Percentiles rank a stretch among this genome's conserved stretches.
Conservation (phyloP, 1,140 invertebrate genomes). For the Atta cephalotes region DNA sequence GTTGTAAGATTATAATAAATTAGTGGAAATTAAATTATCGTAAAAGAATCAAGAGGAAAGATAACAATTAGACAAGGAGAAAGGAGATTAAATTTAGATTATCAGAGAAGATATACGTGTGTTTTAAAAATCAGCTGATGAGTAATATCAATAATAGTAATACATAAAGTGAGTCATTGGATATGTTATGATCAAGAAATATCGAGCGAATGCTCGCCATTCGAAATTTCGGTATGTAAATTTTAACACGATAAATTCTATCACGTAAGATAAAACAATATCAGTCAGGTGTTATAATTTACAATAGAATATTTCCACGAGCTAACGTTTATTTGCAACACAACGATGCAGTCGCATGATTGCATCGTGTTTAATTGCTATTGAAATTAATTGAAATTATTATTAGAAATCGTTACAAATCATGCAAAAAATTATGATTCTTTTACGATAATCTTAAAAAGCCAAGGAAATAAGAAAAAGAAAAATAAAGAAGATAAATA, state of each 20-base stretch:
- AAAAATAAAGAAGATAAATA: neutral
- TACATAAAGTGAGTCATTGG: neutral
- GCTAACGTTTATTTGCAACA: neutral
- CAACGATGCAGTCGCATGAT: neutral
- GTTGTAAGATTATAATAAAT: neutral
- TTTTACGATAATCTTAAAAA: slow-evolving; percentile 20
- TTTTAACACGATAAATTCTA: neutral
- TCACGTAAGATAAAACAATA: neutral
- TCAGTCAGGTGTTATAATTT: neutral
- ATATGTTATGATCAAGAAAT: neutral
- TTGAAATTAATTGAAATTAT: slow-evolving; percentile 30
- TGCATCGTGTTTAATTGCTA: slow-evolving; percentile 34
- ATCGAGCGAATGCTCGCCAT: neutral
- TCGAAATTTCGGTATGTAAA: neutral
- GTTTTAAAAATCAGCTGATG: neutral
- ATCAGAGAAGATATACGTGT: neutral
- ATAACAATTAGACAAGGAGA: neutral
- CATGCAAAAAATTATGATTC: neutral
- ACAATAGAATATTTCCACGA: neutral
- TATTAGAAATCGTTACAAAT: slow-evolving; percentile 4
- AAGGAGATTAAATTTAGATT: neutral
- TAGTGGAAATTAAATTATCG: neutral
- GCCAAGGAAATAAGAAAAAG: neutral
- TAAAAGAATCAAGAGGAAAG: neutral
- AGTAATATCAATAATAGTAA: neutral